A percentile compares a stretch with the other conserved stretches of the same genome.
phyloP scores from a whole-genome alignment of 1,140 invertebrate species.

The Pseudomyrmex dendroicus region DNA sequence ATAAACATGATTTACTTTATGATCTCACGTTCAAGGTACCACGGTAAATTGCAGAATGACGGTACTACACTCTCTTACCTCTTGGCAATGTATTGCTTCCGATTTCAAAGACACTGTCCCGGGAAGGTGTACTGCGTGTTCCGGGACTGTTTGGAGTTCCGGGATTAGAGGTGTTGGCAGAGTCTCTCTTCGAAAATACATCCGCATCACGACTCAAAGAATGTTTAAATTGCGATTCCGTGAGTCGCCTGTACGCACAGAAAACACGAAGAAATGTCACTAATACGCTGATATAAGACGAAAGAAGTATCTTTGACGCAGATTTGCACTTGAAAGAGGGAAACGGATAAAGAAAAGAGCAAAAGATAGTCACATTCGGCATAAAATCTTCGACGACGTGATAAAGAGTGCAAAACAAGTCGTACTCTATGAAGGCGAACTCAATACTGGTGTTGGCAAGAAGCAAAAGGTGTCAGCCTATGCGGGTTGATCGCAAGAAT shows the following conservation, averaged over 20 bases:
- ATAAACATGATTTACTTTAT: background rate
- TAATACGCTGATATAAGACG: background rate
- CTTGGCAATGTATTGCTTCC: conserved; percentile 86
- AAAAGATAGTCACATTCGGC: conserved; percentile 10
- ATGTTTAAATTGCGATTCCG: conserved; percentile 81
- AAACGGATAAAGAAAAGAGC: background rate
- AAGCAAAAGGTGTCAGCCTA: conserved; percentile 52
- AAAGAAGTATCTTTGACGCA: background rate
- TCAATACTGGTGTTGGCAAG: conserved; percentile 48
- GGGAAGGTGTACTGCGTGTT: conserved; percentile 72
- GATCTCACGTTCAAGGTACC: conserved; percentile 42
- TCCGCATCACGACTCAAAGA: conserved; percentile 80
- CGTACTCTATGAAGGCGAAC: conserved; percentile 15
- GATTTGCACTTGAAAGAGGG: background rate
- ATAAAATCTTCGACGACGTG: background rate
- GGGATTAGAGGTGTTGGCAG: conserved; percentile 71
- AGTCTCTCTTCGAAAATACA: conserved; percentile 77
- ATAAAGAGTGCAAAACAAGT: conserved; percentile 10
- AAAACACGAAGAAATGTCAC: conserved; percentile 21
- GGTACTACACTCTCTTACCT: conserved; percentile 84
- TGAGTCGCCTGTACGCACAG: conserved; percentile 76
- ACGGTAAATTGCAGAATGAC: conserved; percentile 67
- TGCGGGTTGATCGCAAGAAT: conserved; percentile 39
- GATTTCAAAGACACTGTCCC: conserved; percentile 81
- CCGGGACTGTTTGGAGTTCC: conserved; percentile 74